Evolutionary conservation across 2,113 vertebrate species (phyloP), one percentile per base, ranked within the genome.

Genomic region (Nothobranchius kuhntae): DNA sequence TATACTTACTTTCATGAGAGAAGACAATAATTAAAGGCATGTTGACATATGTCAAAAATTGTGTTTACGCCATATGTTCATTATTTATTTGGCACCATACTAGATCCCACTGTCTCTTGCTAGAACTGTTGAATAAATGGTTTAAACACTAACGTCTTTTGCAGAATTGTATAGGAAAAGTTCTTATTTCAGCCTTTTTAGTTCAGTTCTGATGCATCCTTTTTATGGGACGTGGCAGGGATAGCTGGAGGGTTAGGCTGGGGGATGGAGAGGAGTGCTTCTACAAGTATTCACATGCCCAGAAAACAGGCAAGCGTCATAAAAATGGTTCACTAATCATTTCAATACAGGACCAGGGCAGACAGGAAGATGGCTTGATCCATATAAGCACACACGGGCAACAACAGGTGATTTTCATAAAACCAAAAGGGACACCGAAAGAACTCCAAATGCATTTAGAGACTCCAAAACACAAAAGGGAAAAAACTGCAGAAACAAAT

Each of bases 321-420:
- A 90, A 93, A 88, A 77, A 82, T 61, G 51, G 35, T 48, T 74
- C 81, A 82, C 81, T 91, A 92, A 92, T 89, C 82, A 91, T 86
- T 91, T 81, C 89, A 90, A 88, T 89, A 13, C 86, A 76, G 73
- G 61, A 14, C 46, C 45, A 4, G 57, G 54, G 73, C 83, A 74
- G 73, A 62, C 70, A 66, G 72, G 58, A 68, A 64, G 75, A 68
- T 59, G 54, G 54, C 53, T 75, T 68, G 61, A 71, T 75, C 53
- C 24, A 21, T 74, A 72, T 75, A 77, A 51, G 69, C 59, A 65
- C 78, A 84, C 71, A 70, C 56, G 67, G 40, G 67, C 59, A 50
- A 56, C 79, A 83, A 78, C 83, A 87, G 81, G 81, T 85, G 82
- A 84, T 57, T 58, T 61, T 68, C 55, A 56, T 54, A 59, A 61